Conservation (phyloP, 2,888 invertebrate species). For the Cinara cedri region DNA sequence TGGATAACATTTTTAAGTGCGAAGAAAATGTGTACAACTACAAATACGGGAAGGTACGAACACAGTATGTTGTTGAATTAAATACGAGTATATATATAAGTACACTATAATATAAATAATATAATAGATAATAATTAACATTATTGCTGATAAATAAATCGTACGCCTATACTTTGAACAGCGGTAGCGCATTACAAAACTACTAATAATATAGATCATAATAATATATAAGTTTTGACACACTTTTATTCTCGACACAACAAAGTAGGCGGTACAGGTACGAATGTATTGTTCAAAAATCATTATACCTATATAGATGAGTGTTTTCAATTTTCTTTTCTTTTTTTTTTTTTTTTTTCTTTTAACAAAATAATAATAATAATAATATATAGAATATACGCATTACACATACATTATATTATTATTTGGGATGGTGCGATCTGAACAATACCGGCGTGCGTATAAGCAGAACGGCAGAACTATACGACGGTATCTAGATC, state of each 20-base stretch:
- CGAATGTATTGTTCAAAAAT: not conserved
- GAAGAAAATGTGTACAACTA: too few species aligned
- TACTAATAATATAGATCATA: too few species aligned
- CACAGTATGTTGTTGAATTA: too few species aligned
- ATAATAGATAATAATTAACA: not conserved
- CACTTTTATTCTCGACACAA: not conserved
- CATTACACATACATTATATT: not conserved
- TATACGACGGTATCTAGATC: slow-evolving; percentile 26
- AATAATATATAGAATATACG: not conserved
- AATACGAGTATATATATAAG: too few species aligned
- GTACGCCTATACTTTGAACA: not conserved
- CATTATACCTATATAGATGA: not conserved
- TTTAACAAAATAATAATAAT: not conserved
- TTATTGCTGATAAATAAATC: not conserved
- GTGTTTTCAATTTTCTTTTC: slow-evolving; percentile 10
- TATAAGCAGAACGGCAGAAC: not conserved
- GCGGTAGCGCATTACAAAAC: not conserved
- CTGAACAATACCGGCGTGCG: slow-evolving; percentile 16
- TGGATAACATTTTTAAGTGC: too few species aligned
- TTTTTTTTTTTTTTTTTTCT: slow-evolving; percentile 12
- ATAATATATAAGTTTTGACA: slow-evolving; percentile 4
- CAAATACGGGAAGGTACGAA: too few species aligned
- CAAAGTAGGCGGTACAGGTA: too few species aligned
- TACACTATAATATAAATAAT: not conserved
- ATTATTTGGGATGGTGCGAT: not conserved